Percentiles rank a stretch among this genome's conserved stretches.
Evolutionary conservation across 2,113 vertebrate species (phyloP).

Genomic region (Rhipidura dahli): DNA sequence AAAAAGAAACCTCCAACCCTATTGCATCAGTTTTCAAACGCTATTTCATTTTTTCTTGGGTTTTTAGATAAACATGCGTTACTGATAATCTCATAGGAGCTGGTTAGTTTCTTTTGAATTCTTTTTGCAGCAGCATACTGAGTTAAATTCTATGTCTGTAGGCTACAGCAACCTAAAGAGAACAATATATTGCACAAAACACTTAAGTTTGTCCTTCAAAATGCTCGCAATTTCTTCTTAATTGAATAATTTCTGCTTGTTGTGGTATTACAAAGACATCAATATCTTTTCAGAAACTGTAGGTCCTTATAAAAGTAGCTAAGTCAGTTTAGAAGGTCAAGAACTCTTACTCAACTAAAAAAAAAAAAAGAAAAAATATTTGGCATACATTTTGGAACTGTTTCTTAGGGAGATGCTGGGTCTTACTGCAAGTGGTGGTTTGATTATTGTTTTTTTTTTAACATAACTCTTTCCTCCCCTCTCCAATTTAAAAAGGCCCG

Average conservation of each 20-base stretch:
- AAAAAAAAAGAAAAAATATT: not conserved
- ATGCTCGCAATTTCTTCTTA: not conserved
- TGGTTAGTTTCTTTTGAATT: slow-evolving; percentile 11
- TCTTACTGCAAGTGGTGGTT: not conserved
- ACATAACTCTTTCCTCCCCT: not conserved
- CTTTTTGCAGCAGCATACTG: not conserved
- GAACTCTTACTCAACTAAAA: not conserved
- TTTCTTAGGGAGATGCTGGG: slow-evolving; percentile 19
- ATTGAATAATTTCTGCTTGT: not conserved
- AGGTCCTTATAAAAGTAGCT: not conserved
- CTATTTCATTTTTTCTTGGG: not conserved
- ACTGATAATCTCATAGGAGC: not conserved
- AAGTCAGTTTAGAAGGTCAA: not conserved
- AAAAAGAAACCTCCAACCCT: not conserved
- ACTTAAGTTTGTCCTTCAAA: slow-evolving; percentile 15
- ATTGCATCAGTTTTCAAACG: slow-evolving; percentile 34
- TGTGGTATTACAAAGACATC: not conserved
- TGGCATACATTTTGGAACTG: slow-evolving; percentile 41
- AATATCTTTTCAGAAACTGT: not conserved
- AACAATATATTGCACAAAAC: not conserved
- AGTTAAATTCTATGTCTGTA: slow-evolving; percentile 17
- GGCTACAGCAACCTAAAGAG: not conserved
- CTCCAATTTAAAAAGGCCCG: not conserved
- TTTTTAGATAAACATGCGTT: slow-evolving; percentile 9
- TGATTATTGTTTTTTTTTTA: slow-evolving; percentile 48